These are phyloP conservation scores for Onthophagus taurus DNA, from an alignment of 1,140 invertebrate species.

Conservation along the genomic window DNA sequence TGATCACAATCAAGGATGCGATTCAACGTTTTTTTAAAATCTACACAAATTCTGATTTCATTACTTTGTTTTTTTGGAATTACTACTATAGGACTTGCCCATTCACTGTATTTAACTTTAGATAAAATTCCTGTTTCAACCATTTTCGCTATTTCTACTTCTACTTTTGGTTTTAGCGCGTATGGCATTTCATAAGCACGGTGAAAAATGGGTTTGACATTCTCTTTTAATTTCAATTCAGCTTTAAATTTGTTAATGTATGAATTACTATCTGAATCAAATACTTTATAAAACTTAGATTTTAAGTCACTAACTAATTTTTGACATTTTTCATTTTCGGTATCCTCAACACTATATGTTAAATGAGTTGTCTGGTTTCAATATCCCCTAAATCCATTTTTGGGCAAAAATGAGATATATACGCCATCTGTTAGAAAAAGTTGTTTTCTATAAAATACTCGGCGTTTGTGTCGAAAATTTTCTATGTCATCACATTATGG, in stretches of 20 bases:
- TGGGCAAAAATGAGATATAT: too few species aligned
- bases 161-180: constrained; percentile 7
- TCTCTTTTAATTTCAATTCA: constrained; percentile 12
- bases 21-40: constrained; percentile 13
- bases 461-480: too few species aligned
- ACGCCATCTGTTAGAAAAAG: too few species aligned
- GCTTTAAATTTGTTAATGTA: constrained; percentile 11
- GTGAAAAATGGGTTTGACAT: not conserved
- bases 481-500: too few species aligned
- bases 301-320: constrained; percentile 4
- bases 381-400: too few species aligned
- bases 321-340: constrained; percentile 2
- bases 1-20: constrained; percentile 9
- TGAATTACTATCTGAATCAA: constrained; percentile 11
- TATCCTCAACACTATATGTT: not conserved
- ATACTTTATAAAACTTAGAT: constrained; percentile 2
- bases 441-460: too few species aligned
- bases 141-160: constrained; percentile 10
- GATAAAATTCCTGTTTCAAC: constrained; percentile 11
- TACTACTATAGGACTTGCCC: constrained; percentile 37
- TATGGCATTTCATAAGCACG: constrained; percentile 12
- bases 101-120: constrained; percentile 21
- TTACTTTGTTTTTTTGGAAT: constrained; percentile 28
- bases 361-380: not conserved
- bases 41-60: constrained; percentile 18